phyloP scores from a whole-genome alignment of 2,797 vertebrate species.

The Megaceryle alcyon region DNA sequence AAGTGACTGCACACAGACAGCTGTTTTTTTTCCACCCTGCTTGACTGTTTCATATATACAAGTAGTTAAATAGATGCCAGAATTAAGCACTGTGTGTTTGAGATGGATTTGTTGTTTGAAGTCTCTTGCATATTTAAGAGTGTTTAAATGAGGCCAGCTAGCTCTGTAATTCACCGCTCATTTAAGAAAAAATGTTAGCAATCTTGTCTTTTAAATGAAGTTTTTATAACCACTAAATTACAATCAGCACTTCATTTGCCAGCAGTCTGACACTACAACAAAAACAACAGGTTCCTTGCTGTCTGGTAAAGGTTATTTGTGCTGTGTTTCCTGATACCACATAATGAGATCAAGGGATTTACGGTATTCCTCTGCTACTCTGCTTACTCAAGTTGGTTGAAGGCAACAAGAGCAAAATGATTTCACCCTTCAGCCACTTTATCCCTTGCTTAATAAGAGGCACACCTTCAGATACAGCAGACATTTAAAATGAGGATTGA shows the following conservation, averaged over 20 bases:
- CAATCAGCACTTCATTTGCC: slow-evolving; percentile 45
- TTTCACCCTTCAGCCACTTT: not conserved
- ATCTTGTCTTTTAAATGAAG: slow-evolving; percentile 53
- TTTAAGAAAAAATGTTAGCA: not conserved
- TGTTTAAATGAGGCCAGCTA: slow-evolving; percentile 52
- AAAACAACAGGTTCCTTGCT: slow-evolving; percentile 66
- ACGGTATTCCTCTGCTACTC: not conserved
- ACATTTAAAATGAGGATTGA: slow-evolving; percentile 21
- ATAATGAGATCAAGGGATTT: slow-evolving; percentile 45
- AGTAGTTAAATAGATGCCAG: slow-evolving; percentile 45
- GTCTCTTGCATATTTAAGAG: slow-evolving; percentile 49
- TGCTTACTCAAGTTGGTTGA: not conserved
- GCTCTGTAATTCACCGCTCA: slow-evolving; percentile 28
- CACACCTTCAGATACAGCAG: slow-evolving; percentile 23
- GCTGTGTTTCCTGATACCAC: not conserved
- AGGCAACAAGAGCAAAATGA: not conserved
- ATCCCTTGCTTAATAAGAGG: slow-evolving; percentile 5
- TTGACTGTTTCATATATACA: slow-evolving; percentile 27
- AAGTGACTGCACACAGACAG: not conserved
- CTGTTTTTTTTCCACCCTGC: slow-evolving; percentile 20
- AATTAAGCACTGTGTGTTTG: slow-evolving; percentile 17
- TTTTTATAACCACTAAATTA: slow-evolving; percentile 59
- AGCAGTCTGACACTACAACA: slow-evolving; percentile 32
- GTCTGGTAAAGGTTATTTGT: slow-evolving; percentile 45
- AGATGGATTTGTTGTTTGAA: slow-evolving; percentile 55